Conservation (phyloP, 2,113 vertebrate genomes). For the Isurus oxyrinchus region DNA sequence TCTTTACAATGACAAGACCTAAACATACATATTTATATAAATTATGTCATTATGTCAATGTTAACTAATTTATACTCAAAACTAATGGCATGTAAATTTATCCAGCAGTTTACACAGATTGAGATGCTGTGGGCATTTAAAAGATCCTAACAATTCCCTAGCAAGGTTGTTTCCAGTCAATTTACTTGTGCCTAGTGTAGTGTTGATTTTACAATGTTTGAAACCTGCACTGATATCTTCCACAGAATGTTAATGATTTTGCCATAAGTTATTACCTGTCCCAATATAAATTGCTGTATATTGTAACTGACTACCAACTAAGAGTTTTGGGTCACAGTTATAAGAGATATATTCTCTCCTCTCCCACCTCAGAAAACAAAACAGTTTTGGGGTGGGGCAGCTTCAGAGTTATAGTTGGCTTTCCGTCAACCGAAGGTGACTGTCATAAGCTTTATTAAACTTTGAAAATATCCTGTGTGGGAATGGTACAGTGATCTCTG, state of each 20-base stretch:
- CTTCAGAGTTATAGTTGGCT: background rate
- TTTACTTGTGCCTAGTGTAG: background rate
- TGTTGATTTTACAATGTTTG: background rate
- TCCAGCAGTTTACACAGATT: background rate
- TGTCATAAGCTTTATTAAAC: background rate
- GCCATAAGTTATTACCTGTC: background rate
- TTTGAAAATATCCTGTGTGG: background rate
- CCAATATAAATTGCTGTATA: background rate
- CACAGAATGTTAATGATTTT: background rate
- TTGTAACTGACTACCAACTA: background rate
- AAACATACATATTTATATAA: background rate
- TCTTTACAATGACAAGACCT: background rate
- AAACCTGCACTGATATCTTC: background rate
- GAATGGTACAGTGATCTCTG: background rate
- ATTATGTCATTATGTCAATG: background rate
- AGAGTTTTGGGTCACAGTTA: background rate
- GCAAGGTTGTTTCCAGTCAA: constrained; percentile 22
- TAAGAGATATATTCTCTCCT: background rate
- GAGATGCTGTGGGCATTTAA: background rate
- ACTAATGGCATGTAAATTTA: background rate
- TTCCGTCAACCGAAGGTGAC: background rate
- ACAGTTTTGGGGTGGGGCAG: background rate
- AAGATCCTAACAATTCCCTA: background rate
- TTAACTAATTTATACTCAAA: background rate
- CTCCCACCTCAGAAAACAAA: background rate